These are phyloP conservation scores for Junonia oenone DNA, from an alignment of 2,888 invertebrate genomes.

Conservation along the genomic window DNA sequence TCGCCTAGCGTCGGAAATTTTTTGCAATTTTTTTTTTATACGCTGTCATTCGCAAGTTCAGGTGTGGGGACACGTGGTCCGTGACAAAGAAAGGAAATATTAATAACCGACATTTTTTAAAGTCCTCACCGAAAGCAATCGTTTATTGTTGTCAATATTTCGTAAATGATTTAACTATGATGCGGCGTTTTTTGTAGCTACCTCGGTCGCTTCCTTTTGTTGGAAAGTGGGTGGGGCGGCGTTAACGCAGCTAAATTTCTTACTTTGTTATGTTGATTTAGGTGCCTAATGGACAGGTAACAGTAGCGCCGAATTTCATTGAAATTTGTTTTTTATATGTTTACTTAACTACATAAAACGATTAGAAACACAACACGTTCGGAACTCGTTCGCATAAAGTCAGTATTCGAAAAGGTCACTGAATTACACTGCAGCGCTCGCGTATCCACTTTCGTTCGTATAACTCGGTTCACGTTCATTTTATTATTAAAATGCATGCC, in stretches of 20 bases:
- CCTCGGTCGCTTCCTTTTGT: conserved; percentile 53
- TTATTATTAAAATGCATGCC: conserved; percentile 32
- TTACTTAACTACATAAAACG: conserved; percentile 6
- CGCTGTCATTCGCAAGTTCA: conserved; percentile 74
- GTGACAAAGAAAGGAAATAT: conserved; percentile 75
- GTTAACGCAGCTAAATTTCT: conserved; percentile 54
- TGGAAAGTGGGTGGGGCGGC: conserved; percentile 53
- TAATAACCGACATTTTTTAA: conserved; percentile 79
- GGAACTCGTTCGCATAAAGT: conserved; percentile 5
- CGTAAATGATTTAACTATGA: conserved; percentile 78
- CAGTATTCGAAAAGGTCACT: conserved; percentile 12
- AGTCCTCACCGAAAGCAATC: conserved; percentile 55
- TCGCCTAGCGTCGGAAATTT: conserved; percentile 60
- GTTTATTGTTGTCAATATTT: conserved; percentile 78
- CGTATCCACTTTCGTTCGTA: conserved; percentile 10
- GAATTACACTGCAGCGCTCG: conserved; percentile 16
- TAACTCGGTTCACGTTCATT: conserved; percentile 19
- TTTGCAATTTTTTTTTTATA: conserved; percentile 61
- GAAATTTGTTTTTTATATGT: conserved; percentile 20
- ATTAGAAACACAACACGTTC: conserved; percentile 7
- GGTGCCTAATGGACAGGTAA: conserved; percentile 71
- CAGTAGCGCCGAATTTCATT: conserved; percentile 40
- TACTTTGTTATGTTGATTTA: conserved; percentile 70
- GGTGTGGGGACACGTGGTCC: conserved; percentile 77
- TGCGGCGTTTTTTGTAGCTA: conserved; percentile 63